Percentiles rank a stretch among this genome's conserved stretches.
These are phyloP conservation scores for Carposina sasakii DNA, from an alignment of 1,140 invertebrate genomes.

Conservation along the genomic window DNA sequence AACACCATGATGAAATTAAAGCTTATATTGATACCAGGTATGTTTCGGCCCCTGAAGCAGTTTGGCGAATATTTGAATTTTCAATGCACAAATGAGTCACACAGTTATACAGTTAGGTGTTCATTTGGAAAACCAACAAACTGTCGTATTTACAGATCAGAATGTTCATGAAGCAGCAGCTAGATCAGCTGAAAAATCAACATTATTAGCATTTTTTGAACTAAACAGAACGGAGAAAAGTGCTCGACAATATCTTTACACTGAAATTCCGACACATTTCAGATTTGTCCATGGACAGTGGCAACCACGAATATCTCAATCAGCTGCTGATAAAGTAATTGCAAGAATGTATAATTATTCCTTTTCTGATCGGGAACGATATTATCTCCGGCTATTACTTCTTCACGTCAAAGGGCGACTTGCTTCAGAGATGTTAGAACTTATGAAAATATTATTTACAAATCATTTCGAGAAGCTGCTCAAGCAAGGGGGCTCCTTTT, in stretches of 20 bases:
- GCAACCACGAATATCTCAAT: conserved; percentile 15
- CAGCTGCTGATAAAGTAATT: conserved; percentile 16
- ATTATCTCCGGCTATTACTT: conserved; percentile 16
- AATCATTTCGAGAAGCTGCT: conserved; percentile 15
- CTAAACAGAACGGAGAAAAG: conserved; percentile 7
- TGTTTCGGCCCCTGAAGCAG: conserved; percentile 14
- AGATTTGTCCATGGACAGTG: conserved; percentile 12
- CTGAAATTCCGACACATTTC: conserved; percentile 13
- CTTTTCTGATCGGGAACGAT: conserved; percentile 15
- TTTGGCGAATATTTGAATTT: conserved; percentile 19
- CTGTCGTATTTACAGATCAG: conserved; percentile 14
- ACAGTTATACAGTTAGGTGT: conserved; percentile 13
- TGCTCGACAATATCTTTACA: conserved; percentile 15
- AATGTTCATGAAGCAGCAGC: too few relatives aligned
- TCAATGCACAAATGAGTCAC: conserved; percentile 13
- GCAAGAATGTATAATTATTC: conserved; percentile 21
- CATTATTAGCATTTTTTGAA: conserved; percentile 17
- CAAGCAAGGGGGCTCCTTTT: conserved; percentile 14
- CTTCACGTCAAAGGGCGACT: conserved; percentile 16
- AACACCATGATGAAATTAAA: conserved; percentile 11
- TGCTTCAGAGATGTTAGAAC: conserved; percentile 18
- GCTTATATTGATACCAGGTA: conserved; percentile 12
- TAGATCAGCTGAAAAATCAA: too few relatives aligned
- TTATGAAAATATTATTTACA: conserved; percentile 13
- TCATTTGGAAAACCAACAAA: conserved; percentile 16